A percentile compares a stretch with the other conserved stretches of the same genome.
Evolutionary conservation across 2,797 vertebrate species (phyloP).

Genomic region (Gobionotothen gibberifrons): DNA sequence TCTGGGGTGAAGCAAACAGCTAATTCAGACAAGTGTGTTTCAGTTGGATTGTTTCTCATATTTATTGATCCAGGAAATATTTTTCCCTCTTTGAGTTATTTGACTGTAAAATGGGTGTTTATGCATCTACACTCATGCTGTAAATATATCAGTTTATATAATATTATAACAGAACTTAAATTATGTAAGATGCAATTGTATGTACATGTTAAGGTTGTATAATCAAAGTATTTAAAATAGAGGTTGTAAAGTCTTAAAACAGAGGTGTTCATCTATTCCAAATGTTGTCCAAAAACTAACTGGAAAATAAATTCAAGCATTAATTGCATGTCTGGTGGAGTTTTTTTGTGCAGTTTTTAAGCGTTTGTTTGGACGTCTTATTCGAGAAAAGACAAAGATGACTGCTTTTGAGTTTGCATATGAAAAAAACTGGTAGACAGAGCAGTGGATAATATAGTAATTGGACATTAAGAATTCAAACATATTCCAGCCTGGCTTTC

Average conservation of each 20-base stretch:
- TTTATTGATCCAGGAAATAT: constrained; percentile 54
- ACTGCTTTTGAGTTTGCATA: not conserved
- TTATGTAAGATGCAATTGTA: constrained; percentile 20
- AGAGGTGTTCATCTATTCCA: not conserved
- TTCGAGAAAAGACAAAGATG: not conserved
- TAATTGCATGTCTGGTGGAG: constrained; percentile 13
- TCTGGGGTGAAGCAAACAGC: constrained; percentile 30
- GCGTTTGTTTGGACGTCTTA: not conserved
- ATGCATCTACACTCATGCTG: constrained; percentile 22
- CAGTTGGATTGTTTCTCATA: constrained; percentile 43
- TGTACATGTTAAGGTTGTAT: constrained; percentile 23
- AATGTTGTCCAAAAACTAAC: constrained; percentile 15
- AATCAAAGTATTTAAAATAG: constrained; percentile 35
- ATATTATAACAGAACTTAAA: constrained; percentile 26
- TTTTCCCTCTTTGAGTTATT: constrained; percentile 23
- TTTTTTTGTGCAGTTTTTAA: not conserved
- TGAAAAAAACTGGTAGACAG: not conserved
- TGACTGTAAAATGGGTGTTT: constrained; percentile 1
- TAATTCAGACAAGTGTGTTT: constrained; percentile 21
- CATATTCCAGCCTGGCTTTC: too few species aligned
- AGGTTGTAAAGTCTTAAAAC: constrained; percentile 2
- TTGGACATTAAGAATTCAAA: too few species aligned
- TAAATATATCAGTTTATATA: constrained; percentile 47
- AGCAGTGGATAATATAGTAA: not conserved
- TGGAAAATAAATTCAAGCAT: constrained; percentile 28